Evolutionary conservation across 2,888 invertebrate species (phyloP), one percentile per base, ranked within the genome.

Genomic region (Microctonus hyperodae): DNA sequence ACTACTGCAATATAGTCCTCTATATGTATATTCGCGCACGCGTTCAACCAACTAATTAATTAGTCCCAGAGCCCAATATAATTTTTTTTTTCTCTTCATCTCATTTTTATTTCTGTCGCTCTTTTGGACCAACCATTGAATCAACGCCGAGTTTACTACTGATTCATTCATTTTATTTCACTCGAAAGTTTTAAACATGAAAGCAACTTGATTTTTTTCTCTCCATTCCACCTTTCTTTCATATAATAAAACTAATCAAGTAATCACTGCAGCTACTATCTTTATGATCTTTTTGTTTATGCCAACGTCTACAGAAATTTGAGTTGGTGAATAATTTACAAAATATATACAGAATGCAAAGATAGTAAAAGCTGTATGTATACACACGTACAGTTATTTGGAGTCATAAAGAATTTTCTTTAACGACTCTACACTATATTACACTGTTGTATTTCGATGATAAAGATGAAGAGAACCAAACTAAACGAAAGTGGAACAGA

Each of bases 21-120:
- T 50, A 22, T 22, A 20, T 50, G 11, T 9, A 23, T 28, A 31
- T 55, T 25, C 55, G 16, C n/a, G 25, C 59, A 48, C 40, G 44
- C 44, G 59, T 59, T 48, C 28, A 44, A 28, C 59, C 44, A 33
- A 23, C 53, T 62, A 62, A 62, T 62, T 62, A 62, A 62, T 62
- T 62, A 53, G 53, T 51, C 35, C 20, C 37, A 22, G 53, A 31
- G 20, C 6, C 20, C 31, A 16, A 55, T 55, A 62, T 51, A 13
- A 10, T 62, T 37, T 33, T n/a, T 28, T 50, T 28, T 48, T 23
- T 37, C 13, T 13, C 37, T 22, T 35, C 16, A 37, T 33, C 35
- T 13, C 4, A 3, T 11, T 16, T 16, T 56, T 16, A 56, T 51
- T 53, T n/a, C 10, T 44, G 16, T 33, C 11, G 4, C 22, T 20